A percentile compares a stretch with the other conserved stretches of the same genome.
These are phyloP conservation scores for Dicyrtoma fusca DNA, from an alignment of 2,888 invertebrate species.

Conservation along the genomic window DNA sequence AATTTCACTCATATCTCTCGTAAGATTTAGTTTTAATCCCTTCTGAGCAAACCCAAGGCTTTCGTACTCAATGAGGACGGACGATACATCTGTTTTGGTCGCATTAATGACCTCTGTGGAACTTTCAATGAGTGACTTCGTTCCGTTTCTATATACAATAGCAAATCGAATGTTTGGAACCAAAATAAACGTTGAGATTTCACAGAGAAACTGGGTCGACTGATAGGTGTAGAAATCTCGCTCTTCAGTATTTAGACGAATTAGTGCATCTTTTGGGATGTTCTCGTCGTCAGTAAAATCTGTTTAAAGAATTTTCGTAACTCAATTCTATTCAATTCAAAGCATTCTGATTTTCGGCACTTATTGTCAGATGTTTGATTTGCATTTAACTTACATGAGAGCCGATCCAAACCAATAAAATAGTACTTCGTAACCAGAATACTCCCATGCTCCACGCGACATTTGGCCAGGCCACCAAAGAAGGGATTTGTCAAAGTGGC, in stretches of 20 bases:
- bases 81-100: too few relatives aligned
- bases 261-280: background rate
- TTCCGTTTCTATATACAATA: conserved; percentile 1
- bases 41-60: background rate
- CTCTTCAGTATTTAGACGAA: background rate
- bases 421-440: background rate
- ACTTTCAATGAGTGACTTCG: too few relatives aligned
- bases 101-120: too few relatives aligned
- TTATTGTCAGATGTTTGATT: too few relatives aligned
- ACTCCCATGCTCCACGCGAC: too few relatives aligned
- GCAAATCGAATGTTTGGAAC: conserved; percentile 9
- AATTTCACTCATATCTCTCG: background rate
- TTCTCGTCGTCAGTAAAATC: background rate
- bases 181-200: conserved; percentile 9
- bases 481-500: too few relatives aligned
- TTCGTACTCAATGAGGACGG: background rate
- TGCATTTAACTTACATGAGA: background rate
- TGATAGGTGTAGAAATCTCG: background rate
- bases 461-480: too few relatives aligned
- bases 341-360: too few relatives aligned
- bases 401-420: conserved; percentile 7
- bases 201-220: background rate
- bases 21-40: background rate
- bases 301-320: too few relatives aligned
- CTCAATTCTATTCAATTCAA: too few relatives aligned